Conservation (phyloP, 2,797 vertebrate species). For the Jordanella pulchra region DNA sequence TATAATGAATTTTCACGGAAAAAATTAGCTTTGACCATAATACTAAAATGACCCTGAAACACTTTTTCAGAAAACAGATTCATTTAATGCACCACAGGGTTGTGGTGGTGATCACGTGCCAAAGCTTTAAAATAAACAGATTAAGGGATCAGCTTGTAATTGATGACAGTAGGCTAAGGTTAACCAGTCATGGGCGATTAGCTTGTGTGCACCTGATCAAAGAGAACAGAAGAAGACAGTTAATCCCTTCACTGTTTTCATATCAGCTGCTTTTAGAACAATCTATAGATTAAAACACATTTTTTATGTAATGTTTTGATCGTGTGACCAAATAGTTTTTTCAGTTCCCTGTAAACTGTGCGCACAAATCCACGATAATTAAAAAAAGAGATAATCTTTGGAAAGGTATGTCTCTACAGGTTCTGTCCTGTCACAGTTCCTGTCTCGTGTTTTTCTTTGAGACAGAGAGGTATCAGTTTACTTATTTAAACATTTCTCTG, state of each 20-base stretch:
- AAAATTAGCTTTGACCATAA: neutral
- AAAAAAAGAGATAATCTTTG: neutral
- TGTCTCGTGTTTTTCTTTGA: neutral
- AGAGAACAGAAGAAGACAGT: neutral
- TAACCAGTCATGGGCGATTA: slow-evolving; percentile 1
- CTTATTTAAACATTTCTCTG: neutral
- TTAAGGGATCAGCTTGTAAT: slow-evolving; percentile 50
- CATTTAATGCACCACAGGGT: neutral
- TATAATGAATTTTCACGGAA: neutral
- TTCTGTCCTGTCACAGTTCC: neutral
- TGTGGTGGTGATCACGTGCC: slow-evolving; percentile 9
- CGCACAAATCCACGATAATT: neutral
- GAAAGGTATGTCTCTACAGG: neutral
- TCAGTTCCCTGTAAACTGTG: neutral
- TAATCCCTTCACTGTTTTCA: neutral
- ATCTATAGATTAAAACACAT: neutral
- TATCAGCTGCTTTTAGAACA: neutral
- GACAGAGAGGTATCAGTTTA: neutral
- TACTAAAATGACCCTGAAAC: neutral
- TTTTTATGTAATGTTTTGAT: neutral
- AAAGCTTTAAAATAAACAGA: slow-evolving; percentile 30
- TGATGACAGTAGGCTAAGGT: slow-evolving; percentile 26
- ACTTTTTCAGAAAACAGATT: neutral
- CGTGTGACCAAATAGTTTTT: too few species aligned
- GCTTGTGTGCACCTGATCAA: neutral